These are phyloP conservation scores for Stichopus chloronotus DNA, from an alignment of 35 echinoderm and acorn worm genomes.

Conservation along the genomic window DNA sequence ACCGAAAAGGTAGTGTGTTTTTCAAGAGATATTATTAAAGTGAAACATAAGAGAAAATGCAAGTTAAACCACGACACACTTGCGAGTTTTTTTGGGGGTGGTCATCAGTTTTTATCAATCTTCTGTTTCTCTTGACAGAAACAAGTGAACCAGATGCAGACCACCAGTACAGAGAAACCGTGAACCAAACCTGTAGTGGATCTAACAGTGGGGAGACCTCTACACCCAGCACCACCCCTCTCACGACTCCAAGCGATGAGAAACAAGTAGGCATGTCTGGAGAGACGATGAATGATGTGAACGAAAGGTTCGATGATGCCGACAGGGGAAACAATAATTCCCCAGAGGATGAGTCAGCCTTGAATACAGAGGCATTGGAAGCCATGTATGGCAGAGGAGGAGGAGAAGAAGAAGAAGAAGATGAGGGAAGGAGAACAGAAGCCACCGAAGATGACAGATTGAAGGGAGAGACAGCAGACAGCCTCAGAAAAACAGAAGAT, in stretches of 20 bases:
- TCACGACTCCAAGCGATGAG: conserved; percentile 38
- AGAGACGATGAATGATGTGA: conserved; percentile 47
- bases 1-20: too few species aligned
- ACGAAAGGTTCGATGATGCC: conserved; percentile 57
- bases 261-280: conserved; percentile 16
- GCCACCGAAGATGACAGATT: conserved; percentile 19
- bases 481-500: neutral
- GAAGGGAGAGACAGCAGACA: conserved; percentile 44
- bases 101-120: neutral
- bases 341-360: conserved; percentile 39
- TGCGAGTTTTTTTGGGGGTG: too few species aligned
- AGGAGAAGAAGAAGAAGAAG: neutral
- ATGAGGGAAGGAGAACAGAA: neutral
- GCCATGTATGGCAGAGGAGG: conserved; percentile 27
- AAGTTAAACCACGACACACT: too few species aligned
- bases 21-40: too few species aligned
- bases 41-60: too few species aligned
- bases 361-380: conserved; percentile 49
- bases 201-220: conserved; percentile 30
- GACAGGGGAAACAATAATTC: conserved; percentile 50
- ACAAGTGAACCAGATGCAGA: conserved; percentile 41
- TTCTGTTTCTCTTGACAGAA: conserved; percentile 13
- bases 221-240: conserved; percentile 26
- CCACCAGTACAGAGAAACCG: conserved; percentile 10
- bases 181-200: conserved; percentile 6